Base-by-base conservation (phyloP, 2,888 invertebrate species). In the Suillia variegata region DNA sequence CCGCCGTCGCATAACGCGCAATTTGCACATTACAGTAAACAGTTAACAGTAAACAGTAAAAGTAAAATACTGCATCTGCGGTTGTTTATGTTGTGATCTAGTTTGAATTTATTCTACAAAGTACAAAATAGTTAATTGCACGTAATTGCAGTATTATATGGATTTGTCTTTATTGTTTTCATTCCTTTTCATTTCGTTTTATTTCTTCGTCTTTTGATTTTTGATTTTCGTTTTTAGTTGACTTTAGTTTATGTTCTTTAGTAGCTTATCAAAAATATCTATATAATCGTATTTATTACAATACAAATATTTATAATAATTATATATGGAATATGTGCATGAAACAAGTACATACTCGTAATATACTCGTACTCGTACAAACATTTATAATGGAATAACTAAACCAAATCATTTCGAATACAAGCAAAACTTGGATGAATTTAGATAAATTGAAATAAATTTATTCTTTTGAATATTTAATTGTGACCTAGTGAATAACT, bases 81-180 rank as follows among this genome's bases (percentile, higher is more conserved):
- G 13, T 18, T 53, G 38, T 53, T 53, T 20, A 53, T 21, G 22
- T 24, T 53, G 21, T 38, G 22, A 34, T 38, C 26, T 53, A 53
- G 15, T 53, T 21, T 53, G 21, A 26, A 38, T 51, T 15, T 26
- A 50, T 26, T 4, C 50, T 26, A 50, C 50, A 50, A 26, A 48
- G 10, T 26, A 21, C 15, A n/a, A 26, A 26, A 50, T 54, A 61
- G 61, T 54, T 58, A 47, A 61, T 57, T 61, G 61, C 61, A 61
- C 61, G 61, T 52, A 58, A 51, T 54, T 54, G 57, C 61, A 57
- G 61, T 61, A 57, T 61, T 54, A 42, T 34, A 38, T 55, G 50
- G 33, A 59, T 54, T 54, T 50, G 47, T 45, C 45, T 45, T 17
- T n/a, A n/a, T 18, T 45, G 18, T 3, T 45, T 45, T 45, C 45